Evolutionary conservation across 2,797 vertebrate genomes (phyloP).

Genomic region (Ctenosaura bakeri): DNA sequence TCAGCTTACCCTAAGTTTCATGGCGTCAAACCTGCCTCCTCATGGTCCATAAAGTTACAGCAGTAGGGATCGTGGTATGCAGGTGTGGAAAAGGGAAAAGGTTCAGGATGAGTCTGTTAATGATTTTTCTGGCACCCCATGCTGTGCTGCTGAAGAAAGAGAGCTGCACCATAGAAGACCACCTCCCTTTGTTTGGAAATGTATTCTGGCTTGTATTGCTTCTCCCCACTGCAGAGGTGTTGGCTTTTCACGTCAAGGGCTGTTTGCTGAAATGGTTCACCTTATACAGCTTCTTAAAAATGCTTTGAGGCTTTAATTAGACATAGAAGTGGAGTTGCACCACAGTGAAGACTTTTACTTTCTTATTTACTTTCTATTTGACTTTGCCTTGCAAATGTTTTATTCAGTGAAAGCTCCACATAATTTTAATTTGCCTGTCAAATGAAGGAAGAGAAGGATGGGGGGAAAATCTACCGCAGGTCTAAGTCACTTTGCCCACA

Average conservation of each 20-base stretch:
- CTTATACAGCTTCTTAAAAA: constrained; percentile 74
- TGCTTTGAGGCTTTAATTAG: constrained; percentile 73
- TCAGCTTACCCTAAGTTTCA: constrained; percentile 73
- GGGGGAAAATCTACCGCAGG: neutral
- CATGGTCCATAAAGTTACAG: constrained; percentile 83
- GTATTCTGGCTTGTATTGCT: constrained; percentile 54
- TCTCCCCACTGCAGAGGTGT: constrained; percentile 70
- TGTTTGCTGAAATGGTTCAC: constrained; percentile 72
- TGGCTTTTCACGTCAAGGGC: constrained; percentile 69
- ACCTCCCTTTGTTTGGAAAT: constrained; percentile 70
- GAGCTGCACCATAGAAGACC: constrained; percentile 54
- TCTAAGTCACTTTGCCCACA: neutral
- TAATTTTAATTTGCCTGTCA: neutral
- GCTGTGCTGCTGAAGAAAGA: constrained; percentile 72
- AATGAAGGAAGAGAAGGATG: constrained; percentile 19
- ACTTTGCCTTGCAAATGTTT: constrained; percentile 40
- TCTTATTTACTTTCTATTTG: constrained; percentile 34
- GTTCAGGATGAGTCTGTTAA: constrained; percentile 74
- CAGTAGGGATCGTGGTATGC: constrained; percentile 75
- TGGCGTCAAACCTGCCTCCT: constrained; percentile 87
- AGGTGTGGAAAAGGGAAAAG: constrained; percentile 82
- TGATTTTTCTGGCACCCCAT: constrained; percentile 76
- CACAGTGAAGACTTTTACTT: constrained; percentile 61
- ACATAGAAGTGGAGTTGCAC: constrained; percentile 42
- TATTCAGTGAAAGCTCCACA: constrained; percentile 42